These are phyloP conservation scores for Erithacus rubecula DNA, from an alignment of 2,797 vertebrate genomes.

Conservation along the genomic window DNA sequence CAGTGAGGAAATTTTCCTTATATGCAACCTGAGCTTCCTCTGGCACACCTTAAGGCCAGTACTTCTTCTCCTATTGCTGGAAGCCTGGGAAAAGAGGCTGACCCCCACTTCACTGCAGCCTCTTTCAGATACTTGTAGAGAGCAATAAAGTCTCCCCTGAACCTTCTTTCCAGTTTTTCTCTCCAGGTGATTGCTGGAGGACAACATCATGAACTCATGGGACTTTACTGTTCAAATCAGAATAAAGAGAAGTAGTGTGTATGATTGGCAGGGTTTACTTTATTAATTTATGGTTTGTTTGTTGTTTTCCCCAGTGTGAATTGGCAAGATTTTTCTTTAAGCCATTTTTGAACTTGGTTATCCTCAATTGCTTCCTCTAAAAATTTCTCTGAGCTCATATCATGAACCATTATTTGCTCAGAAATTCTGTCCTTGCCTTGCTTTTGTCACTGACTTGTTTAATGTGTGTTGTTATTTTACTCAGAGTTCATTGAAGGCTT, in stretches of 20 bases:
- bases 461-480: background rate
- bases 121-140: background rate
- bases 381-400: background rate
- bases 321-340: background rate
- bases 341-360: background rate
- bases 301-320: background rate
- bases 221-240: background rate
- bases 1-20: background rate
- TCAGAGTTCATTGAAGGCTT: background rate
- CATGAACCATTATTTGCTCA: background rate
- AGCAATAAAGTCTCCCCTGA: background rate
- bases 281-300: background rate
- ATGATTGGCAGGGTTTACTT: background rate
- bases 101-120: background rate
- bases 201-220: background rate
- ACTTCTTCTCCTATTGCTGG: background rate
- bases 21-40: background rate
- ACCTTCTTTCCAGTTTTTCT: background rate
- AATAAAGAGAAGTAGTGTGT: background rate
- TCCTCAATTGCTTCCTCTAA: slow-evolving; percentile 24
- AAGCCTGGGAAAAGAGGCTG: background rate
- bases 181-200: background rate
- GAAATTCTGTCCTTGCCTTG: background rate
- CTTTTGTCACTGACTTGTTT: background rate
- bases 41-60: background rate